Base-by-base conservation (phyloP, 2,113 vertebrate species). In the Isichthys henryi region DNA sequence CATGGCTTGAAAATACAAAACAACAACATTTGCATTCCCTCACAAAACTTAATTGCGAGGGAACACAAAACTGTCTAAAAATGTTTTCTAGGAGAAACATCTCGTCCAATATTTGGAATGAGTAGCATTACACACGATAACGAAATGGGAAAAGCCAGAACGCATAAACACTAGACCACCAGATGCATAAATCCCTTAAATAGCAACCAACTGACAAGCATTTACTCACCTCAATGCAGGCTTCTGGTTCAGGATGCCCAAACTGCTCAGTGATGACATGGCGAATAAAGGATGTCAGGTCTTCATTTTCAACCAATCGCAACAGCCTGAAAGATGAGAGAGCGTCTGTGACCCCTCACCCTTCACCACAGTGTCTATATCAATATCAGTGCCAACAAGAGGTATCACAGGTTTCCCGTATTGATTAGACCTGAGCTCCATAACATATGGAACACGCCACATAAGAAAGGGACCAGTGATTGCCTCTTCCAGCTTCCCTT, bases 191-290 rank as follows among this genome's bases (percentile, higher is more conserved):
- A 39, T n/a, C 50, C 49, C 85, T 50, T 31, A 49, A 86, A 50
- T 15, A 15, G 21, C 43, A 87, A 13, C 31, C 27, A 66, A 23
- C 58, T 19, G 53, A 15, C 86, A 66, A 45, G 23, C 35, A 53
- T 27, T 88, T 48, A 62, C 80, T 85, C 43, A 89, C 88, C 88
- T 89, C 23, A 85, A 23, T 85, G 35, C 43, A 58, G 52, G 19
- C 50, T 84, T 49, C 35, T 56, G 39, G 52, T 52, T 27, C 88
- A 85, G n/a, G 39, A 43, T 50, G 35, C 50, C 88, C 74, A 89
- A 19, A 23, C 77, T 31, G 10, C 39, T 80, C 49, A 35, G 77
- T 21, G 39, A 49, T n/a, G 52, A 89, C 48, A n/a, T 53, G 52
- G 53, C n/a, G 21, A 80, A 46, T 49, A 85, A 62, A 23, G 62